Base-by-base conservation (phyloP, 2,113 vertebrate genomes). In the Plecotus auritus region DNA sequence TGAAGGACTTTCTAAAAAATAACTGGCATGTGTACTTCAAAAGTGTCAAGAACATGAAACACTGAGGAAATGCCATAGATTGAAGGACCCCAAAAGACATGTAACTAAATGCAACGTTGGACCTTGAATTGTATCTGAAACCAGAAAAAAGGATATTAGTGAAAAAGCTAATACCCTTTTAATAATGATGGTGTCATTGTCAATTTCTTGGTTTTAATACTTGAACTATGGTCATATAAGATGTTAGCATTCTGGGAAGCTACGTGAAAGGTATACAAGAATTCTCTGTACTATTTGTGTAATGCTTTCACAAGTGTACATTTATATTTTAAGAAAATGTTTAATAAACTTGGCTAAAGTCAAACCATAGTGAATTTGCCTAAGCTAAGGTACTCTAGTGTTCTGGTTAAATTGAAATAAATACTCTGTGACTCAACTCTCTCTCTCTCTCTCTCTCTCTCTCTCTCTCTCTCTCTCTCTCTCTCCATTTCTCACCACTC, bases 301-400 rank as follows among this genome's bases (percentile, higher is more conserved):
- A 91, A 82, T 9, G 56, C 22, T 83, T 82, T 40, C 82, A 7
- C 45, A 89, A 72, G 16, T 80, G 9, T 69, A 95, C 64, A 67
- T 49, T 92, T 59, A 51, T 64, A 40, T 37, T 59, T 93, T 90
- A 9, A 80, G 78, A 69, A 35, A 56, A 47, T 8, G 42, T 89
- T 32, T 9, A 54, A 90, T 82, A 72, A 49, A 37, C 56, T 82
- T 87, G 61, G 4, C 37, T 86, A 70, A 95, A 93, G 32, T 80
- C 11, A 70, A 42, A 59, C 12, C 11, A 2, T 20, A 78, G 92
- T 96, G 51, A 91, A 88, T 96, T 96, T 73, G 85, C 61, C 13
- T 83, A 73, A 64, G 77, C 86, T 77, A 0, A 18, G 37, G 42
- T 76, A 96, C 95, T 67, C 49, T 61, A 89, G 40, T 51, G 6